phyloP scores from a whole-genome alignment of 1,140 invertebrate species.

The Ridgeia piscesae region DNA sequence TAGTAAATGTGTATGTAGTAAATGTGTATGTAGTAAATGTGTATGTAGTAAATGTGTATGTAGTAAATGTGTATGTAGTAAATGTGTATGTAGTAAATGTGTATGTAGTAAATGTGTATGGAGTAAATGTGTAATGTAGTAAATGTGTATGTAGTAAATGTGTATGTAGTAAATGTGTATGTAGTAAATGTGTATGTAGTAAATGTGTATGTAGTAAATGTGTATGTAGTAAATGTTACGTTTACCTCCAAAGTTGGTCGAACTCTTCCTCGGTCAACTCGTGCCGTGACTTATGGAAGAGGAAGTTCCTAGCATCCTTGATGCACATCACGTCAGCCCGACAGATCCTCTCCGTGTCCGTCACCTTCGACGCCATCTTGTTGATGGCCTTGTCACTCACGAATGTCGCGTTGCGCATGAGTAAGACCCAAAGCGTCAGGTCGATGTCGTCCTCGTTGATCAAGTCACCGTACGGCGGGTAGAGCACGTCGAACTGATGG shows the following conservation, averaged over 20 bases:
- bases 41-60: no score
- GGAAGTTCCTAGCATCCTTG: neutral
- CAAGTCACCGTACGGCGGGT: neutral
- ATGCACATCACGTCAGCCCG: neutral
- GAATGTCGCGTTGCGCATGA: neutral
- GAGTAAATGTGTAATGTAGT: no score
- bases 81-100: no score
- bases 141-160: no score
- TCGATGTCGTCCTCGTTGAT: neutral
- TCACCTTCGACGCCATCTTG: neutral
- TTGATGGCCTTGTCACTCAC: neutral
- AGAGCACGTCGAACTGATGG: neutral
- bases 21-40: no score
- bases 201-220: no score
- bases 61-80: no score
- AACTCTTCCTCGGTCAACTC: neutral
- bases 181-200: no score
- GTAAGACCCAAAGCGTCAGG: neutral
- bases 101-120: no score
- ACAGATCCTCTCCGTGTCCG: neutral
- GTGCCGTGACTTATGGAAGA: neutral
- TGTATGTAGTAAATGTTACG: no score
- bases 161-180: no score
- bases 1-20: no score
- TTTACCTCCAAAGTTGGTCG: neutral